phyloP scores from a whole-genome alignment of 1,140 invertebrate species.

The Lepidotrigona ventralis region DNA sequence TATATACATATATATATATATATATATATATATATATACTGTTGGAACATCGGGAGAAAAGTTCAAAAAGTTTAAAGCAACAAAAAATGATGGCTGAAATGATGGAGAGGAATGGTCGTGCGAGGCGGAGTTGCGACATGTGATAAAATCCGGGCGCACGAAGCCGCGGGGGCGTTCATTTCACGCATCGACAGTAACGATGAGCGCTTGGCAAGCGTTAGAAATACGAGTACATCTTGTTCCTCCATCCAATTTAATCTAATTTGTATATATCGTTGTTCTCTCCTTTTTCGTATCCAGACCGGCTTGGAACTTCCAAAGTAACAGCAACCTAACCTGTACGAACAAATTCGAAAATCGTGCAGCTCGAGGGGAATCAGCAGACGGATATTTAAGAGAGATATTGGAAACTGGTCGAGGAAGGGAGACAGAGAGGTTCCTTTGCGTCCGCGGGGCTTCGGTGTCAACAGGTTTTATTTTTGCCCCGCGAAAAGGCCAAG shows the following conservation, averaged over 20 bases:
- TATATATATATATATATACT: no score
- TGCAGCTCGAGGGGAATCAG: background rate
- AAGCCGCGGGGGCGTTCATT: slow-evolving; percentile 24
- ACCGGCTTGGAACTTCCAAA: background rate
- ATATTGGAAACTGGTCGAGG: slow-evolving; percentile 8
- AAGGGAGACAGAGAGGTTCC: slow-evolving; percentile 43
- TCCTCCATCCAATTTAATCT: background rate
- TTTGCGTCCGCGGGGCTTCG: slow-evolving; percentile 65
- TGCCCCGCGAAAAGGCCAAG: slow-evolving; percentile 70
- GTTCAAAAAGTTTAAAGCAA: background rate
- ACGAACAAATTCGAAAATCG: slow-evolving; percentile 12
- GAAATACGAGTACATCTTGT: background rate
- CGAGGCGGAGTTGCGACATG: background rate
- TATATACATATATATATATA: no score
- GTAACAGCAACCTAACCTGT: background rate
- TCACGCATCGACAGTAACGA: slow-evolving; percentile 26
- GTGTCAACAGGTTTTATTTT: slow-evolving; percentile 71
- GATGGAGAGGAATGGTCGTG: background rate
- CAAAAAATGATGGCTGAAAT: background rate
- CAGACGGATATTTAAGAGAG: slow-evolving; percentile 18
- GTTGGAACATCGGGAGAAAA: no score
- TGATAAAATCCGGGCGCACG: slow-evolving; percentile 6
- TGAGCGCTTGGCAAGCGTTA: background rate
- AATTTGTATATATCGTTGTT: background rate
- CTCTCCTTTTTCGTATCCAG: background rate